phyloP scores from a whole-genome alignment of 1,140 invertebrate genomes.

The Hormaphis cornu region DNA sequence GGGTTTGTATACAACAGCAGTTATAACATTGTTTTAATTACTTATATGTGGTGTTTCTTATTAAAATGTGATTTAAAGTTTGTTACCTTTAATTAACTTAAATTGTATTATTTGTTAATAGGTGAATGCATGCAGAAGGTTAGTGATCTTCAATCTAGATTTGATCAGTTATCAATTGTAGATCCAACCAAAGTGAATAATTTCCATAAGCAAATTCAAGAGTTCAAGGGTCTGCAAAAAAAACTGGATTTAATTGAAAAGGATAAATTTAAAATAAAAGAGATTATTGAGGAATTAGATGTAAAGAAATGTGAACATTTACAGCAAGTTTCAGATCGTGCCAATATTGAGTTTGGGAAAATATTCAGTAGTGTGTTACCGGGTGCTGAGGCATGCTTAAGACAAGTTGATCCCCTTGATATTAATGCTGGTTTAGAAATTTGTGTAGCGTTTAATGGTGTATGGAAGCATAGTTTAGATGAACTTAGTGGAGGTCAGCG shows the following conservation, averaged over 20 bases:
- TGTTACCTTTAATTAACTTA: no score
- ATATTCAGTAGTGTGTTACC: conserved; percentile 89
- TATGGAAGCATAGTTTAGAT: conserved; percentile 92
- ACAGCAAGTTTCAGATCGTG: conserved; percentile 66
- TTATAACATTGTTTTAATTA: no score
- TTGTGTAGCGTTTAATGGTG: conserved; percentile 76
- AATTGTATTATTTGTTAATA: conserved; percentile 16
- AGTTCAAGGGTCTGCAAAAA: background rate
- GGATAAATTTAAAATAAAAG: conserved; percentile 72
- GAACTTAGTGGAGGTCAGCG: conserved; percentile 95
- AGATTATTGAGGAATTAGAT: conserved; percentile 79
- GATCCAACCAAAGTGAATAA: conserved; percentile 24
- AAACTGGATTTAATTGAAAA: background rate
- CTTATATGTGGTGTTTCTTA: no score
- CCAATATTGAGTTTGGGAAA: conserved; percentile 87
- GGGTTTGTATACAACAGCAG: no score
- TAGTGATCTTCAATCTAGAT: conserved; percentile 36
- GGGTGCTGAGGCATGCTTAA: conserved; percentile 75
- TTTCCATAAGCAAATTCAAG: conserved; percentile 18
- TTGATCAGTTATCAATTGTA: conserved; percentile 40
- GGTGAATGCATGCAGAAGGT: background rate
- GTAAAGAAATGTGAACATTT: conserved; percentile 78
- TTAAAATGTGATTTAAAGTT: no score
- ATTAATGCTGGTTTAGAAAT: conserved; percentile 83
- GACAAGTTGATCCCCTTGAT: conserved; percentile 61